Base-by-base conservation (phyloP, 2,888 invertebrate species). In the Disparrhopalites patrizii region DNA sequence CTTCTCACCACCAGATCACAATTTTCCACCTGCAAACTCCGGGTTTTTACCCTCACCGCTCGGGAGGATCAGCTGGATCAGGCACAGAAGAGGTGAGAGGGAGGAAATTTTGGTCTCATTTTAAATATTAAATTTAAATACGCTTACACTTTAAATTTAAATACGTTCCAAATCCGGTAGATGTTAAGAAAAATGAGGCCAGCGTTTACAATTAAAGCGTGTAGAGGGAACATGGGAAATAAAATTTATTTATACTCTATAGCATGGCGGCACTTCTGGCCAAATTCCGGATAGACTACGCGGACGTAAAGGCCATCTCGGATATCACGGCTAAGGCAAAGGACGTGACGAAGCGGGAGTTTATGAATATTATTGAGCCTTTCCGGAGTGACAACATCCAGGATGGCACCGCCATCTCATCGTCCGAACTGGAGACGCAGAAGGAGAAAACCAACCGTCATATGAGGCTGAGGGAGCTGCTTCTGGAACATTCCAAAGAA, bases 231-330 rank as follows among this genome's bases (percentile, higher is more conserved):
- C 25, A 20, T 36, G 36, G 7, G 7, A 36, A 36, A 36, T 36
- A 7, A 10, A 10, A 36, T 36, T 36, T 36, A 36, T 10, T 36
- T 36, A 36, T 36, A 36, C 36, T 36, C 70, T 76, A 72, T 71
- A 96, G 96, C 78, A 94, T 98, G 93, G 92, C 92, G 2, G 89
- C 91, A 77, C 82, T 98, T 62, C 82, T 98, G 74, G 85, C 88
- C 1, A 97, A 98, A 81, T 96, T 98, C 82, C 86, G 98, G 15
- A 92, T 98, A 75, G 90, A 94, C 79, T 97, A 91, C 80, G 89
- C 91, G 1, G 90, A 93, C 76, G 83, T 98, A 73, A 90, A 88
- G 66, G 93, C 97, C 85, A 89, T 98, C 65, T 88, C 92, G 68
- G 94, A 94, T 76, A 88, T 95, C 33, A 58, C 58, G 5, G 90